Conservation (phyloP, 2,113 vertebrate genomes). For the Passer montanus region DNA sequence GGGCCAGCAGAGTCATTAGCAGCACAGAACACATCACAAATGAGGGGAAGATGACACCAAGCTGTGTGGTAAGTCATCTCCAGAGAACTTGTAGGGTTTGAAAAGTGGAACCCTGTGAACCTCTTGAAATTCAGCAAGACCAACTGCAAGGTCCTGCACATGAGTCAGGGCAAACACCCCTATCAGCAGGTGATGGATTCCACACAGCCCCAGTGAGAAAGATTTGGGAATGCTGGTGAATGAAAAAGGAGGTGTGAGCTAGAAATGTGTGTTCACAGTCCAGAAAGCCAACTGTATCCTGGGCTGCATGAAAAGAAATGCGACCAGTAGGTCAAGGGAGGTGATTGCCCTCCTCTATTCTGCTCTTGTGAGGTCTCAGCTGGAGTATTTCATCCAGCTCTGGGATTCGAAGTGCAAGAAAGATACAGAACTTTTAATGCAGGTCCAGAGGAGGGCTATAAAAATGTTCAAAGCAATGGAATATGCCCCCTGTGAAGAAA, state of each 20-base stretch:
- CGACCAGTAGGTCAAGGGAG: neutral
- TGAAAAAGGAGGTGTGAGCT: neutral
- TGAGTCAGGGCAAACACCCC: neutral
- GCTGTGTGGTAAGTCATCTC: no score
- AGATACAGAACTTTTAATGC: neutral
- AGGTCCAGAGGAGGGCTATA: neutral
- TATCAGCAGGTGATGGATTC: neutral
- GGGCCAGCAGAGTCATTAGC: neutral
- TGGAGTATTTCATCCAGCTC: neutral
- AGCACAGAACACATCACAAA: neutral
- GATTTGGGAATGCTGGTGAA: neutral
- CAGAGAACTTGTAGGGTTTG: neutral
- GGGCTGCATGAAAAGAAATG: neutral
- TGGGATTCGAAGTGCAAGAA: neutral
- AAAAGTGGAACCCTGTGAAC: neutral
- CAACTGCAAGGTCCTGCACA: neutral
- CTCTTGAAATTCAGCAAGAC: neutral
- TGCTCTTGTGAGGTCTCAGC: neutral
- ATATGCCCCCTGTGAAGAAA: neutral
- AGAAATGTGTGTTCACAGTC: neutral
- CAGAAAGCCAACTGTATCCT: neutral
- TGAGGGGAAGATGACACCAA: neutral
- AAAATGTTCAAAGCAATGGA: neutral
- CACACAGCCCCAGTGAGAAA: fast-evolving
- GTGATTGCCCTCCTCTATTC: neutral